A percentile compares a stretch with the other conserved stretches of the same genome.
These are phyloP conservation scores for Tachina fera DNA, from an alignment of 2,888 invertebrate genomes.

Conservation along the genomic window DNA sequence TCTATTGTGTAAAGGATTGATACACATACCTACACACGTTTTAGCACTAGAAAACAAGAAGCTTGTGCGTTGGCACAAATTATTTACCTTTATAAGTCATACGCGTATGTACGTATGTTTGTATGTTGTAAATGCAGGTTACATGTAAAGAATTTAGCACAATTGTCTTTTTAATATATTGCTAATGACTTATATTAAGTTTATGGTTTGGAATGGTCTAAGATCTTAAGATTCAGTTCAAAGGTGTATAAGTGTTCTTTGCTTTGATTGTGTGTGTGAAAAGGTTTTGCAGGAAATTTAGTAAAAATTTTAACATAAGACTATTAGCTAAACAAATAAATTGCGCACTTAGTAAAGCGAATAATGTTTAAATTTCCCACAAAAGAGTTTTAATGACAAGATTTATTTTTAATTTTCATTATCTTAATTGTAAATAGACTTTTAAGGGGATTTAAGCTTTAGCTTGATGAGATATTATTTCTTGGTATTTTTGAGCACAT, in stretches of 20 bases:
- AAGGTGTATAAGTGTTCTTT: background rate
- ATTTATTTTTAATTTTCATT: no score
- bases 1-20: slow-evolving; percentile 47
- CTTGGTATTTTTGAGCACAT: no score
- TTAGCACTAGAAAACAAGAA: background rate
- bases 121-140: background rate
- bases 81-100: slow-evolving; percentile 14
- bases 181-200: slow-evolving; percentile 48
- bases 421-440: no score
- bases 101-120: background rate
- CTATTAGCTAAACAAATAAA: slow-evolving; percentile 1
- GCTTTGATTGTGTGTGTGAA: background rate
- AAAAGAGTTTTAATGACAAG: background rate
- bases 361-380: background rate
- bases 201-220: slow-evolving; percentile 3
- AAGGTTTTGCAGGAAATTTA: background rate
- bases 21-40: background rate
- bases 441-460: no score
- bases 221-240: background rate
- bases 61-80: slow-evolving; percentile 5
- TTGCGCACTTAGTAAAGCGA: slow-evolving; percentile 21
- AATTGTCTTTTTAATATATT: slow-evolving; percentile 39
- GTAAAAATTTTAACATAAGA: background rate
- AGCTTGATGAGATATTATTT: no score
- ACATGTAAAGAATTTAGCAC: slow-evolving; percentile 35